Conservation (phyloP, 2,888 invertebrate species). For the Hemithea aestivaria region DNA sequence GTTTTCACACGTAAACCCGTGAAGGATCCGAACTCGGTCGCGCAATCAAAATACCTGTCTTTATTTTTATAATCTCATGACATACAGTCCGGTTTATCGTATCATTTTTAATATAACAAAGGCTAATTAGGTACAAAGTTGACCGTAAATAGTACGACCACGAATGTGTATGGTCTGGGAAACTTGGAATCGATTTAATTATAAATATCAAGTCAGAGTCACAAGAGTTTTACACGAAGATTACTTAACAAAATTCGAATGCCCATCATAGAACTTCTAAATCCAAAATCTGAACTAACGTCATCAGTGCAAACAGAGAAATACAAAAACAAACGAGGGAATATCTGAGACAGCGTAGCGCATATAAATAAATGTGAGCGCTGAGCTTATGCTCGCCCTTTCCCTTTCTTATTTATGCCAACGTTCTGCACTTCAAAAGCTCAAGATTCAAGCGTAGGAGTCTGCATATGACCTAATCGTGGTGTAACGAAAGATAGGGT, state of each 20-base stretch:
- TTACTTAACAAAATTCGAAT: no score
- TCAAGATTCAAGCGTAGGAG: no score
- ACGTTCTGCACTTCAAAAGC: no score
- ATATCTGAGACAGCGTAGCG: no score
- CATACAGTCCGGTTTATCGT: slow-evolving; percentile 19
- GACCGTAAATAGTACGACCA: slow-evolving; percentile 16
- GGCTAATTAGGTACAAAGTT: slow-evolving; percentile 23
- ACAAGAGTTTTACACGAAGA: no score
- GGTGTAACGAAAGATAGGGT: slow-evolving; percentile 22
- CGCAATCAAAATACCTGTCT: slow-evolving; percentile 31
- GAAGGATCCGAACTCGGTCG: slow-evolving; percentile 31
- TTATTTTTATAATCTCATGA: slow-evolving; percentile 27
- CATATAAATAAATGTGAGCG: no score
- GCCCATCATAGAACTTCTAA: no score
- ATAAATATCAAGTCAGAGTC: slow-evolving; percentile 1
- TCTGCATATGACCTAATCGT: slow-evolving; percentile 4
- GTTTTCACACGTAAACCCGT: slow-evolving; percentile 35
- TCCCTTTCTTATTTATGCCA: no score
- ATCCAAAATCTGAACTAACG: no score
- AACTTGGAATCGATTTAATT: background rate
- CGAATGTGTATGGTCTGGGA: slow-evolving; percentile 10
- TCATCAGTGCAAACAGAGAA: no score
- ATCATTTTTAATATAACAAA: slow-evolving; percentile 23
- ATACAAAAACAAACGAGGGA: no score
- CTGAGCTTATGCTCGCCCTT: no score